Base-by-base conservation (phyloP, 2,113 vertebrate species). In the Zosterops japonicus region DNA sequence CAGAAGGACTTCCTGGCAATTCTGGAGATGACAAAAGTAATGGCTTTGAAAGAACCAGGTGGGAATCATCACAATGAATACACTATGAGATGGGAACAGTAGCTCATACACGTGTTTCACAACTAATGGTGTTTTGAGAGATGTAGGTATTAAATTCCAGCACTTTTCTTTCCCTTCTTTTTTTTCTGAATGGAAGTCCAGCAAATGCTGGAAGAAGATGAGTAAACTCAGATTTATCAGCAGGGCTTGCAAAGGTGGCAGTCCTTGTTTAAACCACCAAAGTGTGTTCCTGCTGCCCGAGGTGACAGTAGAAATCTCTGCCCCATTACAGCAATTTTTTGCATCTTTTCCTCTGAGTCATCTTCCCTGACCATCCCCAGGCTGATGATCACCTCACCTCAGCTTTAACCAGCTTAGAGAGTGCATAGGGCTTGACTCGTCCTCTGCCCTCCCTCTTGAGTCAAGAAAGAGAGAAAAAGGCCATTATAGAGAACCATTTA, bases 341-440 rank as follows among this genome's bases (percentile, higher is more conserved):
- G 39, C 59, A 70, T 80, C 55, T 88, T 92, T 76, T 69, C 21
- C 57, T 80, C 50, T 93, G 88, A 93, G 23, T 93, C 88, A 86
- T 49, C 39, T 33, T 44, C 79, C 44, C 44, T 68, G 53, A 28
- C 35, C 7, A 0, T 71, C 52, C 17, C 24, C 39, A 49, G 53
- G 44, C 39, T 93, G 89, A 28, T 65, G 59, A 83, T 42, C 46
- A 70, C 18, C 80, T 63, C 1, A 9, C 5, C 49, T 36, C 22
- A 84, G 52, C 39, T 60, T 83, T 69, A 63, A 20, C 14, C 13
- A 7, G 4, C 17, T 49, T 46, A 61, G 35, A 69, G 15, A n/a
- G 27, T 41, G 24, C 65, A 25, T 2, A 10, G 14, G 71, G 19
- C 5, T 61, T 20, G 46, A 75, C 12, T 83, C 27, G 1, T 35